phyloP scores from a whole-genome alignment of 2,113 vertebrate species.

The Tympanuchus pallidicinctus region DNA sequence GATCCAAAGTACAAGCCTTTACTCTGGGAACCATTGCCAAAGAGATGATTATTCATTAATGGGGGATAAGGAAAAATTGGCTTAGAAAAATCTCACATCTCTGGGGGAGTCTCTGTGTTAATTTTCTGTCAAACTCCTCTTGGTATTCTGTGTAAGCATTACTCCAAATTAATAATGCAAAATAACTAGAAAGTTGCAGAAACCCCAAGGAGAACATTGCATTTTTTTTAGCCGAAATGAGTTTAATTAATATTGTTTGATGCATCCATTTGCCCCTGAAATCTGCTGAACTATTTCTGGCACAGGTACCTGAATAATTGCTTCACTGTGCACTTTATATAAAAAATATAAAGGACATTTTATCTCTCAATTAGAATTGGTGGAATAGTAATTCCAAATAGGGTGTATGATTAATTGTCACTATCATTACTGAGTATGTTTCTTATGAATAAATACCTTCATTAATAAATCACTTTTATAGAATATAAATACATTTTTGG shows the following conservation, averaged over 20 bases:
- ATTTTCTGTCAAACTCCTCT: constrained; percentile 57
- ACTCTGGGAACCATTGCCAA: constrained; percentile 46
- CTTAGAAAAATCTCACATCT: constrained; percentile 38
- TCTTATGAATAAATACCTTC: constrained; percentile 47
- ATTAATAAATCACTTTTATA: neutral
- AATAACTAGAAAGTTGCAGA: constrained; percentile 32
- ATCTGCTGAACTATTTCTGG: neutral
- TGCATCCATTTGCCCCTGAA: constrained; percentile 6
- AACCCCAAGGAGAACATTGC: neutral
- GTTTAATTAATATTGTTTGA: constrained; percentile 22
- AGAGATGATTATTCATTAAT: constrained; percentile 67
- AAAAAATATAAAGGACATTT: constrained; percentile 28
- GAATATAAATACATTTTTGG: constrained; percentile 30
- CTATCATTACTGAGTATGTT: neutral
- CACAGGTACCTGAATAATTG: neutral
- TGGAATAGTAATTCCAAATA: constrained; percentile 35
- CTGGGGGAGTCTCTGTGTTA: constrained; percentile 7
- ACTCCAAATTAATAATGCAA: constrained; percentile 54
- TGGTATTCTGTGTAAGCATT: constrained; percentile 35
- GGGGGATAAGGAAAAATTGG: constrained; percentile 47
- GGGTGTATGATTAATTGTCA: constrained; percentile 19
- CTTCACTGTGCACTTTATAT: neutral
- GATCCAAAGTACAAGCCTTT: constrained; percentile 42
- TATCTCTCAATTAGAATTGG: constrained; percentile 3
- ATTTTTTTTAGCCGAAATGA: neutral